Evolutionary conservation across 2,797 vertebrate species (phyloP).

Genomic region (Coilia nasus): DNA sequence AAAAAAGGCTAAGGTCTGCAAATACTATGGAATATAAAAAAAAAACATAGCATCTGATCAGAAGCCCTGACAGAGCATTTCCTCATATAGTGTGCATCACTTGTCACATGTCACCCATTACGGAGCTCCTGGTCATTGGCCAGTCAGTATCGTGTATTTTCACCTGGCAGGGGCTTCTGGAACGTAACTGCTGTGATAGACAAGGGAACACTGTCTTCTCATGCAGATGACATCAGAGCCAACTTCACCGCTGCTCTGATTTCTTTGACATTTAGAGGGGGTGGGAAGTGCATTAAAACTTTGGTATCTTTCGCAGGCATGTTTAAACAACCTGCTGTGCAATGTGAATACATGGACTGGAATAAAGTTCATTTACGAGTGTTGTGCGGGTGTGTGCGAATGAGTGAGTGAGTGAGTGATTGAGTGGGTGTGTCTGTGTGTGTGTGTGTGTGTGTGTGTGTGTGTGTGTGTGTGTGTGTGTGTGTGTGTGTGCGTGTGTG

Average conservation of each 20-base stretch:
- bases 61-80: no score
- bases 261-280: conserved; percentile 31
- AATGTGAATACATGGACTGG: conserved; percentile 19
- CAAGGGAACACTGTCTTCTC: no score
- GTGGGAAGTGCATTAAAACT: conserved; percentile 47
- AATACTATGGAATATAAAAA: no score
- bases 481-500: not conserved
- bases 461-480: not conserved
- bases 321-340: conserved; percentile 39
- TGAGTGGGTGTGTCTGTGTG: conserved; percentile 1
- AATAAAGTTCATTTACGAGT: conserved; percentile 14
- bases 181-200: no score
- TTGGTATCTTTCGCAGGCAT: conserved; percentile 35
- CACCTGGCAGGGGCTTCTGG: no score
- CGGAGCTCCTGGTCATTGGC: no score
- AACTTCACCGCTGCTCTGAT: conserved; percentile 31
- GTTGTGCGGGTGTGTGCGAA: conserved; percentile 11
- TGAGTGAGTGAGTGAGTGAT: conserved; percentile 13
- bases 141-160: no score
- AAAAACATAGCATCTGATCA: no score
- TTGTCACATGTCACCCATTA: no score
- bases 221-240: conserved; percentile 21
- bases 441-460: conserved; percentile 23
- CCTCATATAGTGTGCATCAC: no score
- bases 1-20: no score